Percentiles rank a stretch among this genome's conserved stretches.
phyloP scores from a whole-genome alignment of 2,113 vertebrate species.

The Panurus biarmicus region DNA sequence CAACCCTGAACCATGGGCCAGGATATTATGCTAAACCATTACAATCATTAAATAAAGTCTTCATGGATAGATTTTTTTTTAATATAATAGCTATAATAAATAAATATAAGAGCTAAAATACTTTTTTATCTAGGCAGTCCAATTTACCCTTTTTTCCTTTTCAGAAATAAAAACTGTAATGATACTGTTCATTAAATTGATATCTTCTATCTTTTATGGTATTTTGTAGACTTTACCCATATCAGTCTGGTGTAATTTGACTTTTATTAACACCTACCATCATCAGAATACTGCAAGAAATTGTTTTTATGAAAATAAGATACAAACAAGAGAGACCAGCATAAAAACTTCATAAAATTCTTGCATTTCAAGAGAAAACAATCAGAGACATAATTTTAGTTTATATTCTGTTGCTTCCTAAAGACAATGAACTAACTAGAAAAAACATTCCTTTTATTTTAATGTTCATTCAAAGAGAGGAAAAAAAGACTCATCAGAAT shows the following conservation, averaged over 20 bases:
- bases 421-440: neutral
- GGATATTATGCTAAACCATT: neutral
- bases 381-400: neutral
- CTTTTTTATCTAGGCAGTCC: neutral
- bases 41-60: neutral
- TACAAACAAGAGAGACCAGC: neutral
- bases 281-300: neutral
- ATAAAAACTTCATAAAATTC: neutral
- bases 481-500: neutral
- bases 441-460: conserved; percentile 3
- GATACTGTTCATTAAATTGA: neutral
- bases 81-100: neutral
- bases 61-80: neutral
- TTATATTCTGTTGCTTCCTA: neutral
- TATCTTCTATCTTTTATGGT: neutral
- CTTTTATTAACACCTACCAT: neutral
- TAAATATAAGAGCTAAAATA: neutral
- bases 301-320: neutral
- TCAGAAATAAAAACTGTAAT: neutral
- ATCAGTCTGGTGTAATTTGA: neutral
- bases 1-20: neutral
- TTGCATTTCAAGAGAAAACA: neutral
- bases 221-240: neutral
- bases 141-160: neutral
- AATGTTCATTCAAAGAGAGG: neutral